Base-by-base conservation (phyloP, 2,888 invertebrate genomes). In the Eucera pruinosa region DNA sequence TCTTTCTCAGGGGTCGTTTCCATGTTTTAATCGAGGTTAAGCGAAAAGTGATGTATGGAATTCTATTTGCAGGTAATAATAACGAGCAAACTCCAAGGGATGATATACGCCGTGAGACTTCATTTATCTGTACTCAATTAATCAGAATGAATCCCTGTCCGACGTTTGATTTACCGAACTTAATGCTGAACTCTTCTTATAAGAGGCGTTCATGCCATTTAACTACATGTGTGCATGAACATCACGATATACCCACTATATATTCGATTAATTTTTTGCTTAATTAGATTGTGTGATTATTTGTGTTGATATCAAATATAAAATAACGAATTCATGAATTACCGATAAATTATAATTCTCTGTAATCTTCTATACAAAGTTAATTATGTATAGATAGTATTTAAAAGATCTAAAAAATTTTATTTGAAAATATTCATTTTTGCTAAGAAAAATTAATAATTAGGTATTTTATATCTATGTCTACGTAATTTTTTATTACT, bases 91-190 rank as follows among this genome's bases (percentile, higher is more conserved):
- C 39, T 6, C 11, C 20, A 13, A 1, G 15, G 36, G n/a, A 47
- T 48, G 64, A 54, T 70, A 55, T 39, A 55, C 13, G 47, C 45
- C 60, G 30, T 15, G 18, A 47, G 47, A 39, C 36, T 66, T 57
- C 57, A 36, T 66, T 57, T 61, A 61, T 45, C 50, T 60, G 50
- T 11, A 55, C 36, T 43, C 61, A 36, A 68, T 68, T 68, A 68
- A 68, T 61, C 62, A 25, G 52, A 33, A 61, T 23, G 50, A 61
- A 68, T 43, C 33, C 39, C 58, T 36, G 58, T 47, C 20, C 15
- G 36, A 39, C 20, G 41, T 18, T 43, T 50, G 61, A 61, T 67
- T 67, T 58, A 67, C 48, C 36, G 58, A 48, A 67, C 58, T 58
- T 48, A 27, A 27, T 9, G 39, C 4, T 48, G 27, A 48, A 20